Evolutionary conservation across 92 coral and sea anemone genomes (phyloP).

Genomic region (Paragorgia papillata): DNA sequence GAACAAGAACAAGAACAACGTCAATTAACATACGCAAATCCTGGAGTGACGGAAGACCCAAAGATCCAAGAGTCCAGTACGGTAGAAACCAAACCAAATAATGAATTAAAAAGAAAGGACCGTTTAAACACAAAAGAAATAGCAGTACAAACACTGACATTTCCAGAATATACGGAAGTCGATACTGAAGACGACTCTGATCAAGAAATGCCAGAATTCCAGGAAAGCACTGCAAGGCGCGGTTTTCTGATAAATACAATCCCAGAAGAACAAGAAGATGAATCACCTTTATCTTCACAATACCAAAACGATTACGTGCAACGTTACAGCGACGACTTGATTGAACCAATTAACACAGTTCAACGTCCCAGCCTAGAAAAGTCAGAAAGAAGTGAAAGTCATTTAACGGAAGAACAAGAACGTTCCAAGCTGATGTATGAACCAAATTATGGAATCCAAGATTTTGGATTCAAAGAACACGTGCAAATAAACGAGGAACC

Average conservation of each 20-base stretch:
- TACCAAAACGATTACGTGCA: neutral
- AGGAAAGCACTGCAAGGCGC: neutral
- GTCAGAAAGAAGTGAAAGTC: too few relatives aligned
- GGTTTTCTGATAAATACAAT: conserved; percentile 23
- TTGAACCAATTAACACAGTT: too few relatives aligned
- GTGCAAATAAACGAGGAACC: neutral
- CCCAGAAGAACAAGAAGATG: conserved; percentile 35
- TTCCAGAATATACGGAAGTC: conserved; percentile 14
- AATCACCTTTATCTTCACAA: neutral
- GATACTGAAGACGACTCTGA: conserved; percentile 38
- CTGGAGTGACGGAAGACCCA: neutral
- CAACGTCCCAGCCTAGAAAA: too few relatives aligned
- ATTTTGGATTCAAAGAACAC: neutral
- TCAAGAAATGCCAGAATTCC: conserved; percentile 20
- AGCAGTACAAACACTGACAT: conserved; percentile 25
- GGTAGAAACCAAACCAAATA: too few relatives aligned
- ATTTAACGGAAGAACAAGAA: neutral
- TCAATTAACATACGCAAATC: neutral
- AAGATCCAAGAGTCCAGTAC: neutral
- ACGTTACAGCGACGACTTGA: neutral
- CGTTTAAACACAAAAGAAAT: conserved; percentile 10
- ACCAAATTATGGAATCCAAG: conserved; percentile 14
- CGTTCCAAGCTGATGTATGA: conserved; percentile 4
- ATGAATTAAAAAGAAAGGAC: too few relatives aligned
- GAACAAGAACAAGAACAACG: neutral